These are phyloP conservation scores for Amphipoea lucens DNA, from an alignment of 2,888 invertebrate genomes.

Conservation along the genomic window DNA sequence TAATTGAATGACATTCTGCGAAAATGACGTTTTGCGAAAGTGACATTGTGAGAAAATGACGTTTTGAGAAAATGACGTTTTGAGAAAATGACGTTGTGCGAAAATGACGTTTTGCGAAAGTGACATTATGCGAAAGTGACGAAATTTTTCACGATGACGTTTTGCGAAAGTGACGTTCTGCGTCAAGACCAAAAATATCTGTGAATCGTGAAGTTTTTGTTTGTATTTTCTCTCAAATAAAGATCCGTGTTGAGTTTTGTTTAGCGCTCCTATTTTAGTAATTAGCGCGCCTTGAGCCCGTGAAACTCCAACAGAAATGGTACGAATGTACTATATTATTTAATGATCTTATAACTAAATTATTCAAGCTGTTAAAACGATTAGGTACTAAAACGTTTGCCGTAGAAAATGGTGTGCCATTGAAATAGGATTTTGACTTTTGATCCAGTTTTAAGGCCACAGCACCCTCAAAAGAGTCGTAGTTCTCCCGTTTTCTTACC, in stretches of 20 bases:
- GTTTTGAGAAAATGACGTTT: no score
- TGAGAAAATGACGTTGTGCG: no score
- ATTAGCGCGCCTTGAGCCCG: constrained; percentile 47
- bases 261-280: constrained; percentile 49
- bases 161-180: no score
- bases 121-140: no score
- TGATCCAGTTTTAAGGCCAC: not conserved
- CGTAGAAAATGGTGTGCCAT: not conserved
- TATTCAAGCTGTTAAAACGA: constrained; percentile 25
- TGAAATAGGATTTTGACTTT: constrained; percentile 1
- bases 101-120: no score
- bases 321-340: constrained; percentile 31
- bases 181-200: no score
- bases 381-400: constrained; percentile 10
- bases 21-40: no score
- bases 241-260: constrained; percentile 34
- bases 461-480: not conserved
- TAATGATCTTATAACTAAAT: constrained; percentile 25
- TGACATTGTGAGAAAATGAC: no score
- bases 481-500: not conserved
- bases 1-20: no score
- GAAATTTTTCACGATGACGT: no score
- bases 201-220: constrained; percentile 8
- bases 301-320: constrained; percentile 28
- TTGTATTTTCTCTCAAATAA: constrained; percentile 34